These are phyloP conservation scores for Amphiprion ocellaris DNA, from an alignment of 2,113 vertebrate species.

Conservation along the genomic window DNA sequence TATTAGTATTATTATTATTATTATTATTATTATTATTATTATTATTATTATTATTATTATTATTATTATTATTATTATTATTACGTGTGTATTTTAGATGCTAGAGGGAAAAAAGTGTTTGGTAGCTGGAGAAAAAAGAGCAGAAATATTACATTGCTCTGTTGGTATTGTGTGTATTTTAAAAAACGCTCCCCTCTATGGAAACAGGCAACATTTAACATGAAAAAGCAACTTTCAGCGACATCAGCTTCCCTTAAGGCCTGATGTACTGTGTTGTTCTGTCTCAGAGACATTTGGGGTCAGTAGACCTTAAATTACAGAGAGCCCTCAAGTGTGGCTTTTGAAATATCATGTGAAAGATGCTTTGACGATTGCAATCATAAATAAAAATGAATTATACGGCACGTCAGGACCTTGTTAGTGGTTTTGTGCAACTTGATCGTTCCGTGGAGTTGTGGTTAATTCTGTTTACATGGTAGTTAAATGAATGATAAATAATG, in stretches of 20 bases:
- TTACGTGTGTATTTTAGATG: background rate
- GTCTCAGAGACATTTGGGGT: background rate
- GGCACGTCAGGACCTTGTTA: constrained; percentile 50
- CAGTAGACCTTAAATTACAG: constrained; percentile 8
- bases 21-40: too few relatives aligned
- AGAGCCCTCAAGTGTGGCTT: background rate
- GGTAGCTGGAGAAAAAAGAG: background rate
- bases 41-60: too few relatives aligned
- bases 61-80: too few relatives aligned
- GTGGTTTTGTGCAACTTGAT: constrained; percentile 44
- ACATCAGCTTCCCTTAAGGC: background rate
- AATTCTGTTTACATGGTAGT: constrained; percentile 67
- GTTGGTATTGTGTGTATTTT: background rate
- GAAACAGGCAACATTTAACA: background rate
- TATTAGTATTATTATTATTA: too few relatives aligned
- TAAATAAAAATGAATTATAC: constrained; percentile 51
- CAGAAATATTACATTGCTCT: constrained; percentile 6
- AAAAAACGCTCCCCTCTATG: background rate
- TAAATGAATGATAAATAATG: constrained; percentile 56
- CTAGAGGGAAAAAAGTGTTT: background rate
- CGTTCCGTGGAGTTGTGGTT: constrained; percentile 45
- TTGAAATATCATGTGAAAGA: constrained; percentile 34
- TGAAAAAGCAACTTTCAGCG: background rate
- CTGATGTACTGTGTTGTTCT: background rate
- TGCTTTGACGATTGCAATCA: constrained; percentile 27